Evolutionary conservation across 2,888 invertebrate genomes (phyloP), one percentile per base, ranked within the genome.

Genomic region (Protula sp.): DNA sequence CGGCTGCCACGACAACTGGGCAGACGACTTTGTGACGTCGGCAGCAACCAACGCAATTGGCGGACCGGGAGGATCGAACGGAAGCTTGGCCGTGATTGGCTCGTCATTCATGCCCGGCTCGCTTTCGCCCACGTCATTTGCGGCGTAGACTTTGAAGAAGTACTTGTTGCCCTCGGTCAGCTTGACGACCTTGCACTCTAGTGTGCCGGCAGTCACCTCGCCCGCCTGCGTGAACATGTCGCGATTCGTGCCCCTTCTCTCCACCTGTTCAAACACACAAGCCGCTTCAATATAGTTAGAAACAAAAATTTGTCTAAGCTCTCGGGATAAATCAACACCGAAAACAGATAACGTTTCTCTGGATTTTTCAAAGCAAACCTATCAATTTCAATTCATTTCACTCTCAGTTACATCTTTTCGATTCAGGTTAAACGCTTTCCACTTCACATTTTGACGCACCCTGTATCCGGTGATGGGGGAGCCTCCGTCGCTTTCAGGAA

Each of bases 111-210:
- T 88, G 50, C 88, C 83, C 24, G 91, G 88, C 69, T 91, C 90
- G 55, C 93, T 91, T 54, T 85, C 83, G 9, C 93, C 94, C 58
- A 91, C 87, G 4, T 90, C 88, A 82, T 94, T 94, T 69, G 87
- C 87, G 1, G 93, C 93, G 73, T 88, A 87, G n/a, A 94, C 87
- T 65, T 92, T 85, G 85, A 94, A 92, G 83, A 89, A 86, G 76
- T 94, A 94, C 74, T 91, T 88, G 45, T 86, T 85, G 74, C 91
- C 89, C 78, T 89, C 88, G 66, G 87, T 86, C 58, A 94, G 83
- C 77, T 87, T 72, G 19, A 68, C 65, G 38, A 70, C 67, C 3
- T 63, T 62, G 51, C 68, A 55, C 31, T 70, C 66, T 30, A 62
- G 47, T 3, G 52, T 55, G 31, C 47, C 31, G 47, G 58, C 62